These are phyloP conservation scores for Drosophila mauritiana DNA, from an alignment of 1,140 invertebrate genomes.

Conservation along the genomic window DNA sequence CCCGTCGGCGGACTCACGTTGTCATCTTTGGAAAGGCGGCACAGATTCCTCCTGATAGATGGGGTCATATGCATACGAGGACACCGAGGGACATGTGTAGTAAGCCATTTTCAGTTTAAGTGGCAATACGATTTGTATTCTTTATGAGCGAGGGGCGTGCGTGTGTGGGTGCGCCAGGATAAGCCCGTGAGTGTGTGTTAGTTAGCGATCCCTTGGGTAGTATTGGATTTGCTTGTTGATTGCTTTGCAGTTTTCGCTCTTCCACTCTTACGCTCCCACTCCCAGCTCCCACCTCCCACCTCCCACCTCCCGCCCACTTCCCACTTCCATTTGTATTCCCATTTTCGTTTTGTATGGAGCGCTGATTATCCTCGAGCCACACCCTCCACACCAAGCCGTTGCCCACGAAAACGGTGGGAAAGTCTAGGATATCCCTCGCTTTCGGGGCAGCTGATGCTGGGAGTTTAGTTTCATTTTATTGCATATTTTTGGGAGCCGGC, in stretches of 20 bases:
- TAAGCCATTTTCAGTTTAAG: constrained; percentile 77
- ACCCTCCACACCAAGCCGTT: background rate
- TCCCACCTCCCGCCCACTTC: background rate
- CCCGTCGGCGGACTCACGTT: constrained; percentile 11
- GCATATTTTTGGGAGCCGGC: constrained; percentile 72
- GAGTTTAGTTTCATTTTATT: constrained; percentile 71
- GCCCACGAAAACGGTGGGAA: background rate
- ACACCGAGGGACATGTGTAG: constrained; percentile 59
- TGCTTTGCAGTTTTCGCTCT: constrained; percentile 64
- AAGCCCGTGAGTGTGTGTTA: constrained; percentile 41
- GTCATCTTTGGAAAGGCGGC: constrained; percentile 17
- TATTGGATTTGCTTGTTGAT: constrained; percentile 80
- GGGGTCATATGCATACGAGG: constrained; percentile 35
- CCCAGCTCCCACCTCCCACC: background rate
- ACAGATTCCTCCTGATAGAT: constrained; percentile 1
- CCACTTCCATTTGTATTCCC: constrained; percentile 18
- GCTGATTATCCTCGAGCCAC: constrained; percentile 43
- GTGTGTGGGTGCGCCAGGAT: constrained; percentile 9
- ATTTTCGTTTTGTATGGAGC: constrained; percentile 43
- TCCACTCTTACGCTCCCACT: constrained; percentile 2
- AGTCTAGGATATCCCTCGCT: constrained; percentile 1
- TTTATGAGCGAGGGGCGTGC: constrained; percentile 54
- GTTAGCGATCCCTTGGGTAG: constrained; percentile 69
- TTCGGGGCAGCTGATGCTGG: constrained; percentile 59
- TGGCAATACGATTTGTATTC: constrained; percentile 81